Conservation (phyloP, 1,140 invertebrate species). For the Zophobas atratus region DNA sequence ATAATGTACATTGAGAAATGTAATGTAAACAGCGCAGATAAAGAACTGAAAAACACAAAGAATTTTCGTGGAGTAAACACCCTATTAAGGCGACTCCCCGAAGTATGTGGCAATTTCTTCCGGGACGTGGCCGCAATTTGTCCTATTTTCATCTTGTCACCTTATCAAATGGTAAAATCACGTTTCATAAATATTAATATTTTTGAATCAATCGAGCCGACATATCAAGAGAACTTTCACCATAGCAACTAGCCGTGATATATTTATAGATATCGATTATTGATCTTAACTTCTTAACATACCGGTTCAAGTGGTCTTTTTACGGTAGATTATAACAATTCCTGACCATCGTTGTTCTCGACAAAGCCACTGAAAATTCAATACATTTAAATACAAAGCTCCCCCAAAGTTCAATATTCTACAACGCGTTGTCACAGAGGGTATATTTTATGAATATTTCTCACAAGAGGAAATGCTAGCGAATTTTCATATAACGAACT, state of each 20-base stretch:
- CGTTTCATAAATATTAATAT: conserved; percentile 14
- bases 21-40: conserved; percentile 28
- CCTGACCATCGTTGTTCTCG: not conserved
- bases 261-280: conserved; percentile 26
- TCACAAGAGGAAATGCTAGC: conserved; percentile 14
- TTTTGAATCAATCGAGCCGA: conserved; percentile 1
- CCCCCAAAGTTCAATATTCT: conserved; percentile 26
- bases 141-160: conserved; percentile 2
- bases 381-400: not conserved
- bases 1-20: conserved; percentile 41
- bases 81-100: not conserved
- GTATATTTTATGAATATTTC: conserved; percentile 30
- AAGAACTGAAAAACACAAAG: conserved; percentile 31
- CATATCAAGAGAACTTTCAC: conserved; percentile 3
- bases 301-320: not conserved
- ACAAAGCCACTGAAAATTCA: not conserved
- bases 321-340: not conserved
- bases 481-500: conserved; percentile 30
- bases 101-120: not conserved
- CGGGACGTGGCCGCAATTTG: not conserved
- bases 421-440: not conserved
- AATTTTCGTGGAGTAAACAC: conserved; percentile 25
- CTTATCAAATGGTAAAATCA: not conserved
- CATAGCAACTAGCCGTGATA: conserved; percentile 1
- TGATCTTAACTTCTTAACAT: not conserved